Conservation (phyloP, 1,140 invertebrate species). For the Helicoverpa zea region DNA sequence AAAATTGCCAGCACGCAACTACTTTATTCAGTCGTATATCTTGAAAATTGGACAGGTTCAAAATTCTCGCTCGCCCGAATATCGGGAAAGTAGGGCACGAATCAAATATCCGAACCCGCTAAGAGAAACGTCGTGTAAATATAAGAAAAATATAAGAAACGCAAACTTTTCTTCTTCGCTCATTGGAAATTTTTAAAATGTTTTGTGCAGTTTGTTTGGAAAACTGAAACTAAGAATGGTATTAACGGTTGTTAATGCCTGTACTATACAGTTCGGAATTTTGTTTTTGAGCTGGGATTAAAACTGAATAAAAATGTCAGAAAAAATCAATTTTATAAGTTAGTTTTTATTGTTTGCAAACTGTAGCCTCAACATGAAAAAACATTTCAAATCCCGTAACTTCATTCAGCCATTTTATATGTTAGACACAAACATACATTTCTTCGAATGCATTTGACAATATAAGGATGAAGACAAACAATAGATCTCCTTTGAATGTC, state of each 20-base stretch:
- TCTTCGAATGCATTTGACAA: no score
- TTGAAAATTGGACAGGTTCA: constrained; percentile 37
- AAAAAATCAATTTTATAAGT: no score
- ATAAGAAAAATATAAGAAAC: constrained; percentile 32
- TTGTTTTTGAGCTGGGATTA: background rate
- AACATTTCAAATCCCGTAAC: no score
- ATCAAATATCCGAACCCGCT: constrained; percentile 20
- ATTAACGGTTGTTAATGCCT: background rate
- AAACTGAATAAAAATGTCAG: no score
- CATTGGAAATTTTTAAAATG: constrained; percentile 37
- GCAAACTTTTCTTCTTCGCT: constrained; percentile 4
- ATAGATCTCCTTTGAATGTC: no score
- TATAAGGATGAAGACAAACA: no score
- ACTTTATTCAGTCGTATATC: constrained; percentile 23
- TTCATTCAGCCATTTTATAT: no score
- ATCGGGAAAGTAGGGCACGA: constrained; percentile 29
- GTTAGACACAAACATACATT: no score
- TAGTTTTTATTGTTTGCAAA: no score
- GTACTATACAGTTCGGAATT: background rate
- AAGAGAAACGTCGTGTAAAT: constrained; percentile 28
- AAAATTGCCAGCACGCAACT: constrained; percentile 3
- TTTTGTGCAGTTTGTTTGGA: constrained; percentile 1
- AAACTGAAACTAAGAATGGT: background rate
- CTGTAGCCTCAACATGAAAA: no score
- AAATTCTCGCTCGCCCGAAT: constrained; percentile 25